Conservation (phyloP, 2,797 vertebrate species). For the Knipowitschia caucasica region DNA sequence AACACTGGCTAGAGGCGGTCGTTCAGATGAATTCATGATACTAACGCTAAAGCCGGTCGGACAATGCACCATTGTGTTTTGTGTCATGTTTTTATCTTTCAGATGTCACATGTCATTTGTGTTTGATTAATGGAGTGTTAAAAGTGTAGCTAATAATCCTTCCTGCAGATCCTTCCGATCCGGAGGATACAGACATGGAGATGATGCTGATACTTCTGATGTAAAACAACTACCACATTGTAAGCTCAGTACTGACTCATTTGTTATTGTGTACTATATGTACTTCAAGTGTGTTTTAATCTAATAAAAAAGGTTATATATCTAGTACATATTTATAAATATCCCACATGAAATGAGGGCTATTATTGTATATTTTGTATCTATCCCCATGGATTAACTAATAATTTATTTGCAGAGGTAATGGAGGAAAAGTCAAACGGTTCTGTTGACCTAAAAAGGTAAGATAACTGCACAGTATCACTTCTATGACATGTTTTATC, state of each 20-base stretch:
- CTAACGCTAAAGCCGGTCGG: no score
- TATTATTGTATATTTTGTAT: not conserved
- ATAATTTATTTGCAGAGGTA: slow-evolving; percentile 65
- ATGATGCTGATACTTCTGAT: slow-evolving; percentile 60
- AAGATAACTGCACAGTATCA: slow-evolving; percentile 30
- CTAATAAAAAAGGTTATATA: no score
- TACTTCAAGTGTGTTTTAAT: no score
- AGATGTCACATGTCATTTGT: no score
- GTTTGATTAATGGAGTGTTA: not conserved
- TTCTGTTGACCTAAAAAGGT: slow-evolving; percentile 92
- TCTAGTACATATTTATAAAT: no score
- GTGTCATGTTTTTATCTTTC: no score
- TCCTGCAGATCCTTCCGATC: slow-evolving; percentile 23
- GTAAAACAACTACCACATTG: slow-evolving; percentile 59
- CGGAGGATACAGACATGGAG: slow-evolving; percentile 31
- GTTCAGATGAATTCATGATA: no score
- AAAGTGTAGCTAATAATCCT: slow-evolving; percentile 7
- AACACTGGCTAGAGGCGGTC: not conserved
- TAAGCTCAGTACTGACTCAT: slow-evolving; percentile 54
- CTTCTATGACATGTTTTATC: not conserved
- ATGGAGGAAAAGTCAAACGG: slow-evolving; percentile 98
- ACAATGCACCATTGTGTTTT: no score
- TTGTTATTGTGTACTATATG: no score
- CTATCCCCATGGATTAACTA: not conserved
- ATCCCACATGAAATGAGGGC: not conserved